Percentiles rank a stretch among this genome's conserved stretches.
These are phyloP conservation scores for Indicator maculatus DNA, from an alignment of 2,113 vertebrate species.

Conservation along the genomic window DNA sequence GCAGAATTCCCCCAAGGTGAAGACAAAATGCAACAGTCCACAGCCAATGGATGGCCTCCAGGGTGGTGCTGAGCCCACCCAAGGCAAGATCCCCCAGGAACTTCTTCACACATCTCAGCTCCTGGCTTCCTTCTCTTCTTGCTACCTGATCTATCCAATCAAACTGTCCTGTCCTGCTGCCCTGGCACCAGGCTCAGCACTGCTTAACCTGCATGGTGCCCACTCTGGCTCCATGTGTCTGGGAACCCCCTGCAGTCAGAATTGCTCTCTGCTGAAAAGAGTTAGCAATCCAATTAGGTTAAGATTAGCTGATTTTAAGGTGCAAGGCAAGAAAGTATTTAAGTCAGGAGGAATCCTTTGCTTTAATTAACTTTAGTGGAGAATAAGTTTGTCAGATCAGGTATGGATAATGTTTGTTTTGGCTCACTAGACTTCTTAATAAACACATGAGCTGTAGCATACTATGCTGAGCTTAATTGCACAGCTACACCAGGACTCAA, in stretches of 20 bases:
- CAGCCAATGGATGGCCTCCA: not conserved
- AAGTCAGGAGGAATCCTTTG: conserved; percentile 29
- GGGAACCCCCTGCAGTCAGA: not conserved
- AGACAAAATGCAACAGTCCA: not conserved
- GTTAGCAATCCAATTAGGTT: conserved; percentile 17
- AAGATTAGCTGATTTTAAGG: conserved; percentile 2
- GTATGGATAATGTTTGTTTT: conserved; percentile 11
- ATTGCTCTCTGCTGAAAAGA: not conserved
- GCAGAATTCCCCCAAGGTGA: not conserved
- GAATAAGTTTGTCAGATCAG: conserved; percentile 23
- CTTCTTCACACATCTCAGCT: not conserved
- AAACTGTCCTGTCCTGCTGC: not conserved
- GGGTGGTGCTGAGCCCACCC: not conserved
- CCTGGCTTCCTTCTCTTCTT: not conserved
- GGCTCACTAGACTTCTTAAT: conserved; percentile 45
- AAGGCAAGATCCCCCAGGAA: not conserved
- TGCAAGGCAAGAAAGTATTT: not conserved
- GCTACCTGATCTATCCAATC: not conserved
- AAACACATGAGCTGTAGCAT: conserved; percentile 15
- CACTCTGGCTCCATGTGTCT: fast-evolving
- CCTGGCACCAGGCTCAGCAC: not conserved
- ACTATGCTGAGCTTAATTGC: conserved; percentile 39
- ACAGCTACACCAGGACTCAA: conserved; percentile 39
- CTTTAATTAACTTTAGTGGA: conserved; percentile 45
- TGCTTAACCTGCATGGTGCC: not conserved